A percentile compares a stretch with the other conserved stretches of the same genome.
phyloP scores from a whole-genome alignment of 2,113 vertebrate species.

The Ceratotherium simum region DNA sequence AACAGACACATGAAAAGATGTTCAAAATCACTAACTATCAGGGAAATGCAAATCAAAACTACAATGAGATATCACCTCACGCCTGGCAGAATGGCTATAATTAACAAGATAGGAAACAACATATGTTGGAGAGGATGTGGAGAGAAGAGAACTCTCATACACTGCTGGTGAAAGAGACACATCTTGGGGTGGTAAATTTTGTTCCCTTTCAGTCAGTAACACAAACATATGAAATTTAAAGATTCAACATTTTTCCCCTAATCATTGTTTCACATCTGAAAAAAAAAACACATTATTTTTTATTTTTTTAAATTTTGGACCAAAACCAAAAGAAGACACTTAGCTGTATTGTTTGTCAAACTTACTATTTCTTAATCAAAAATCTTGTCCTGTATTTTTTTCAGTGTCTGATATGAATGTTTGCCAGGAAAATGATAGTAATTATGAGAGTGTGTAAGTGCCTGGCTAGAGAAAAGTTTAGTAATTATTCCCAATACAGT shows the following conservation, averaged over 20 bases:
- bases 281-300: not conserved
- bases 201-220: not conserved
- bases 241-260: not conserved
- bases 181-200: too few species aligned
- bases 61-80: too few species aligned
- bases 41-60: too few species aligned
- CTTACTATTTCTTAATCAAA: not conserved
- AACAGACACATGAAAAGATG: too few species aligned
- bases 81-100: too few species aligned
- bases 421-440: not conserved
- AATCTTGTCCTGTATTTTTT: not conserved
- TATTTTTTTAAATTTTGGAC: slow-evolving; percentile 10
- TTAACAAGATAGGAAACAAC: too few species aligned
- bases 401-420: not conserved
- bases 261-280: not conserved
- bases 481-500: not conserved
- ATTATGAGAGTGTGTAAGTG: not conserved
- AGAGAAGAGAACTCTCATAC: too few species aligned
- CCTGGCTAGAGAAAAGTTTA: not conserved
- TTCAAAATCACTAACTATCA: too few species aligned
- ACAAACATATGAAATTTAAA: not conserved
- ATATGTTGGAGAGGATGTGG: too few species aligned
- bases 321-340: not conserved
- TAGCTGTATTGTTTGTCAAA: not conserved
- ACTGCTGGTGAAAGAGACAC: too few species aligned